These are phyloP conservation scores for Rhinella marina DNA, from an alignment of 2,797 vertebrate species.

Conservation along the genomic window DNA sequence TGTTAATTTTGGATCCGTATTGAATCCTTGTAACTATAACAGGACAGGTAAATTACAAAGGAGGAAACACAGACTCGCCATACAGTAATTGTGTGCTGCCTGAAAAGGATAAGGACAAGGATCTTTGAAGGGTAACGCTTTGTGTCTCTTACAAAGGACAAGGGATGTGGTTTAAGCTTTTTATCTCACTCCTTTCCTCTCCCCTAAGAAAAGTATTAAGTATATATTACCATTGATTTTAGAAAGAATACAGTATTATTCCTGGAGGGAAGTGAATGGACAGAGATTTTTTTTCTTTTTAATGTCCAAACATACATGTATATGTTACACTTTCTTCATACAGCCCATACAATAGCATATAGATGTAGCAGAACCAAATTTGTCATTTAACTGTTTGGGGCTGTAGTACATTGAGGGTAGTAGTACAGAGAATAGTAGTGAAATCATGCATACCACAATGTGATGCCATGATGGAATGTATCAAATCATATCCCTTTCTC, in stretches of 20 bases:
- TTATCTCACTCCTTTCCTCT: conserved; percentile 62
- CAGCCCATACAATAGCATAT: background rate
- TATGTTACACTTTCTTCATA: background rate
- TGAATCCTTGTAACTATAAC: background rate
- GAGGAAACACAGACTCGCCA: conserved; percentile 32
- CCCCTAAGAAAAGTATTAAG: conserved; percentile 61
- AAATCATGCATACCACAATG: background rate
- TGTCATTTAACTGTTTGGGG: background rate
- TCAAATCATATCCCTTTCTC: background rate
- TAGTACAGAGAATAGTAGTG: background rate
- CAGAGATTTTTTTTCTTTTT: background rate
- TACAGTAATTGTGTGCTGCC: conserved; percentile 34
- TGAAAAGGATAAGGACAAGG: conserved; percentile 61
- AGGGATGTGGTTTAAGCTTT: conserved; percentile 63
- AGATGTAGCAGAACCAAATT: background rate
- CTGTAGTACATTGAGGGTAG: background rate
- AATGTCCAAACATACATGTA: background rate
- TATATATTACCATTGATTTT: conserved; percentile 59
- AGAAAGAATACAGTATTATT: conserved; percentile 54
- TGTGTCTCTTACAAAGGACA: conserved; percentile 65
- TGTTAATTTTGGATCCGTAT: background rate
- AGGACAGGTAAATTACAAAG: background rate
- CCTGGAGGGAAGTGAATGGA: background rate
- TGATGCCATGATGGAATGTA: background rate
- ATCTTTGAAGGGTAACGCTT: conserved; percentile 69